Conservation (phyloP, 2,797 vertebrate species). For the Crocodylus rhombifer region DNA sequence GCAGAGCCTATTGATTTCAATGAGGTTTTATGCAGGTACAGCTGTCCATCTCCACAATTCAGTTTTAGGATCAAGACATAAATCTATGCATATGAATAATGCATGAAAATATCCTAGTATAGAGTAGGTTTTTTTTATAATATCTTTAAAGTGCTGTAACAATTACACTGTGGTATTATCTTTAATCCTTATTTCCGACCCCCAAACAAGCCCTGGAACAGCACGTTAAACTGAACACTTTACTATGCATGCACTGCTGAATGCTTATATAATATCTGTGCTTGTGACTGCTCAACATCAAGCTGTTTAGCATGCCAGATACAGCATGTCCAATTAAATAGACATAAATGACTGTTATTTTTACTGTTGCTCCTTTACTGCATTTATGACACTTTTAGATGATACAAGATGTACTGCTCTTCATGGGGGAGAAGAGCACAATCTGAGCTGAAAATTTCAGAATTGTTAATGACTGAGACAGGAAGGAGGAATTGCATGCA, state of each 20-base stretch:
- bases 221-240: not conserved
- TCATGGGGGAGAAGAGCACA: not conserved
- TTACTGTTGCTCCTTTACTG: not conserved
- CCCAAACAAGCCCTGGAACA: accelerated
- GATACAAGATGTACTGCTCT: not conserved
- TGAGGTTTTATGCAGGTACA: not conserved
- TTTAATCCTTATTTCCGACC: not conserved
- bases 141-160: not conserved
- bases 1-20: not conserved
- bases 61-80: not conserved
- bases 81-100: not conserved
- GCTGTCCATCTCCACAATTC: not conserved
- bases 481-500: not conserved
- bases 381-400: not conserved
- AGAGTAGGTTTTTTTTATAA: not conserved
- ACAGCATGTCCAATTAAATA: not conserved
- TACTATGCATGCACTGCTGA: not conserved
- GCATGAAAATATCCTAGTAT: not conserved
- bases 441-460: not conserved
- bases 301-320: not conserved
- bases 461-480: not conserved
- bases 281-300: not conserved
- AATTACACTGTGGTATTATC: not conserved
- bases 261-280: accelerated
- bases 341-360: not conserved